Evolutionary conservation across 2,888 invertebrate species (phyloP).

Genomic region (Agrochola lota): DNA sequence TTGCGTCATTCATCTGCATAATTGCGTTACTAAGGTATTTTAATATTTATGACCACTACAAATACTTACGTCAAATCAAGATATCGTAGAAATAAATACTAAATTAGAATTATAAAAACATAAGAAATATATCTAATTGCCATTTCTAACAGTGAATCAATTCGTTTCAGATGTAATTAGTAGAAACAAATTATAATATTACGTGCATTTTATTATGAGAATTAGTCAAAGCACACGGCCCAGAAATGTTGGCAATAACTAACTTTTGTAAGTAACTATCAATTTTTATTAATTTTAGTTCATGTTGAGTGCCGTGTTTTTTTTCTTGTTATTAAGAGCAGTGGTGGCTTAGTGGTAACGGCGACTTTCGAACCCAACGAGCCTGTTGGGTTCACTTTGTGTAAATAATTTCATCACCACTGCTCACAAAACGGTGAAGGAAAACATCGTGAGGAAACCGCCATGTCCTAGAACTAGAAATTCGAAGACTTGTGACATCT

Average conservation of each 20-base stretch:
- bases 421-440: too few species aligned
- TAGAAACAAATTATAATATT: not conserved
- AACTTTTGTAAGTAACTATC: conserved; percentile 27
- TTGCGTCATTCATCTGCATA: not conserved
- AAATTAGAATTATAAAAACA: not conserved
- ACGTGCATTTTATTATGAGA: conserved; percentile 19
- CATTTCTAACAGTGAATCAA: conserved; percentile 30
- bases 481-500: too few species aligned
- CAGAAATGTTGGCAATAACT: conserved; percentile 2
- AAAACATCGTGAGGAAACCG: too few species aligned
- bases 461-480: too few species aligned
- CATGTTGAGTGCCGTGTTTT: too few species aligned
- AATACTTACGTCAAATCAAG: not conserved
- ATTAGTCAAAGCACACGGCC: not conserved
- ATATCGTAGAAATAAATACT: not conserved
- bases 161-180: conserved; percentile 42
- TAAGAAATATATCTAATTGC: conserved; percentile 10
- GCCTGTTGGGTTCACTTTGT: too few species aligned
- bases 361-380: too few species aligned
- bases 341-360: too few species aligned
- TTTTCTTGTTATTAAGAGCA: too few species aligned
- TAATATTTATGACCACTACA: not conserved
- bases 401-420: too few species aligned
- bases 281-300: too few species aligned
- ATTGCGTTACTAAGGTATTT: not conserved